These are phyloP conservation scores for Trissonchulus latispiculum DNA, from an alignment of 2,888 invertebrate species.

Conservation along the genomic window DNA sequence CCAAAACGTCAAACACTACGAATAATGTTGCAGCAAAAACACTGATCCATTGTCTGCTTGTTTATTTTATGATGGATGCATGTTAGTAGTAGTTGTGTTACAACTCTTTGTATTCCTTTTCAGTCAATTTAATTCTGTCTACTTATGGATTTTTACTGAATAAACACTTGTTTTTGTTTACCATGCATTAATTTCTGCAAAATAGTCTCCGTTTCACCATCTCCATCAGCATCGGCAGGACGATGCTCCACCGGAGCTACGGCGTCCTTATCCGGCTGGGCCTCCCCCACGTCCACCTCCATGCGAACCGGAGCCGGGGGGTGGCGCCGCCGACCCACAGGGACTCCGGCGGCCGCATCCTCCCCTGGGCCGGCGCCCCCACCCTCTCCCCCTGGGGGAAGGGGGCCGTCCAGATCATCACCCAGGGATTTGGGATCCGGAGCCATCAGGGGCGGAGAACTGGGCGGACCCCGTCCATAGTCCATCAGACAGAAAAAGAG, in stretches of 20 bases:
- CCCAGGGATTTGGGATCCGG: background rate
- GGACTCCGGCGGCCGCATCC: background rate
- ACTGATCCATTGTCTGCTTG: too few relatives aligned
- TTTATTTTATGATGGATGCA: too few relatives aligned
- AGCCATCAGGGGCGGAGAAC: background rate
- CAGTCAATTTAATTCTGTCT: too few relatives aligned
- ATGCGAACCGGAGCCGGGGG: background rate
- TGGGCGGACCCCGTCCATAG: background rate
- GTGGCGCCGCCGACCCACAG: conserved; percentile 21
- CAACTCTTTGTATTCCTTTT: too few relatives aligned
- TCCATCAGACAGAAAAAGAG: conserved; percentile 40
- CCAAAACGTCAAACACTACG: too few relatives aligned
- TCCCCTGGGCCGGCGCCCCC: too few relatives aligned
- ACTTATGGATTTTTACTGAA: too few relatives aligned
- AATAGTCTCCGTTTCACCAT: background rate
- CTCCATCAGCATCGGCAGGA: background rate
- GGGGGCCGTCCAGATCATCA: background rate
- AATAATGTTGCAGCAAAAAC: too few relatives aligned
- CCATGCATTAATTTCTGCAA: background rate
- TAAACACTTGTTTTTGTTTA: too few relatives aligned
- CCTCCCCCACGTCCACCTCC: background rate
- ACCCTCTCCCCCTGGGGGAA: too few relatives aligned
- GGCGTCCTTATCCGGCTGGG: background rate
- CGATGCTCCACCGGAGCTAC: background rate
- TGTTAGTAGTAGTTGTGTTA: too few relatives aligned